Percentiles rank a stretch among this genome's conserved stretches.
Conservation (phyloP, 1,140 invertebrate genomes). For the Penaeus vannamei region DNA sequence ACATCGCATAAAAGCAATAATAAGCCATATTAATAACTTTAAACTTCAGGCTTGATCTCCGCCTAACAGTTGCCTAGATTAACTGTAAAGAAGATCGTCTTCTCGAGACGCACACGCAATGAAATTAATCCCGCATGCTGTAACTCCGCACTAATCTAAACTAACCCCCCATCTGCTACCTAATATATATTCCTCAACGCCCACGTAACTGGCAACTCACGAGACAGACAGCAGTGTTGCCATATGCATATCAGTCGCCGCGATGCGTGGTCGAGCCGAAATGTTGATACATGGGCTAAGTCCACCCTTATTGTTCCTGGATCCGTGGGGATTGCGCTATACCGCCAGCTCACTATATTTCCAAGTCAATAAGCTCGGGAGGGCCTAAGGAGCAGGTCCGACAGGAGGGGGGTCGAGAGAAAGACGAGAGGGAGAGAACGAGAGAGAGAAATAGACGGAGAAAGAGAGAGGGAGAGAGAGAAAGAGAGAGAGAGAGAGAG, state of each 20-base stretch:
- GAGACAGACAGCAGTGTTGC: conserved; percentile 24
- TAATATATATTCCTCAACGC: conserved; percentile 22
- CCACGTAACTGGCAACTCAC: conserved; percentile 1
- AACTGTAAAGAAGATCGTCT: too few species aligned
- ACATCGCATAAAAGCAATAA: too few species aligned
- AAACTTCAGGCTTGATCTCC: too few species aligned
- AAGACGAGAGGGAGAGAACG: background rate
- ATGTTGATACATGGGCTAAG: background rate
- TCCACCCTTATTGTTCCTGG: conserved; percentile 31
- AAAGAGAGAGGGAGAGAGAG: background rate
- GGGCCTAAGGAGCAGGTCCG: conserved; percentile 7
- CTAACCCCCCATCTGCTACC: conserved; percentile 18
- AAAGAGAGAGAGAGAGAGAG: background rate
- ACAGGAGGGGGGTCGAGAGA: conserved; percentile 1
- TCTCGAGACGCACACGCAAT: too few species aligned
- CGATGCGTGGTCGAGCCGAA: background rate
- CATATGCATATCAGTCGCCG: conserved; percentile 24
- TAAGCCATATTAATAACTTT: too few species aligned
- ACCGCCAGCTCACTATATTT: conserved; percentile 44
- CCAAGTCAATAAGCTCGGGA: conserved; percentile 41
- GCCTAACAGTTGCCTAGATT: too few species aligned
- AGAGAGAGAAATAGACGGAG: background rate
- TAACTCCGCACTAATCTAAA: background rate
- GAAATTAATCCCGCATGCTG: too few species aligned
- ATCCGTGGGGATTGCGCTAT: conserved; percentile 24